These are phyloP conservation scores for Neostethus bicornis DNA, from an alignment of 2,797 vertebrate species.

Conservation along the genomic window DNA sequence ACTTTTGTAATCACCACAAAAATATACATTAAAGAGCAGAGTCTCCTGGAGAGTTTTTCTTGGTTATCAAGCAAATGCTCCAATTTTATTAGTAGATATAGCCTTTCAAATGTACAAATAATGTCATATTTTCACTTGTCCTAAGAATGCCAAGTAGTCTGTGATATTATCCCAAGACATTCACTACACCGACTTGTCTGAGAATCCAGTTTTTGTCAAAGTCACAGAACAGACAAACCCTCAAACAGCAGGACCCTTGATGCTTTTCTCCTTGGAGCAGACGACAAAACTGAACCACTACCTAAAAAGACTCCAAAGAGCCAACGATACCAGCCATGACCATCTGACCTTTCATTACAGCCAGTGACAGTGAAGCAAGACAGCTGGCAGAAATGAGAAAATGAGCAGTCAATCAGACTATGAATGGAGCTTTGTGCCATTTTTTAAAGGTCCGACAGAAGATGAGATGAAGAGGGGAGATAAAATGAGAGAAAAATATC, in stretches of 20 bases:
- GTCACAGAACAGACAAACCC: constrained; percentile 56
- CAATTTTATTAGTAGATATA: constrained; percentile 5
- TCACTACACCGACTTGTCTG: constrained; percentile 31
- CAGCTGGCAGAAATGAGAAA: constrained; percentile 63
- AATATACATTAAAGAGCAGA: background rate
- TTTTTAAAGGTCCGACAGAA: constrained; percentile 18
- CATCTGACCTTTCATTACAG: constrained; percentile 67
- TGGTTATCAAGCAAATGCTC: background rate
- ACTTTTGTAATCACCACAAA: no score
- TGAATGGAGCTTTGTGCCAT: constrained; percentile 74
- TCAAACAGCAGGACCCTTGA: constrained; percentile 23
- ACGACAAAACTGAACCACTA: constrained; percentile 46
- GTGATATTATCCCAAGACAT: constrained; percentile 12
- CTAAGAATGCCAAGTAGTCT: constrained; percentile 20
- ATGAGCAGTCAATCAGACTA: constrained; percentile 62
- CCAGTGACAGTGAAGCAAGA: constrained; percentile 64
- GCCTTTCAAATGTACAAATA: background rate
- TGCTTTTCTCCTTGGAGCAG: constrained; percentile 44
- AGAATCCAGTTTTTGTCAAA: constrained; percentile 50
- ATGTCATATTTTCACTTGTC: constrained; percentile 9
- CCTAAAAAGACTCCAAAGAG: constrained; percentile 56
- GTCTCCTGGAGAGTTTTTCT: background rate
- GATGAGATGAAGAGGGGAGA: constrained; percentile 14
- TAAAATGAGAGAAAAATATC: background rate
- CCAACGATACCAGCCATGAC: constrained; percentile 58